phyloP scores from a whole-genome alignment of 2,888 invertebrate genomes.

The Tenthredo amoena region DNA sequence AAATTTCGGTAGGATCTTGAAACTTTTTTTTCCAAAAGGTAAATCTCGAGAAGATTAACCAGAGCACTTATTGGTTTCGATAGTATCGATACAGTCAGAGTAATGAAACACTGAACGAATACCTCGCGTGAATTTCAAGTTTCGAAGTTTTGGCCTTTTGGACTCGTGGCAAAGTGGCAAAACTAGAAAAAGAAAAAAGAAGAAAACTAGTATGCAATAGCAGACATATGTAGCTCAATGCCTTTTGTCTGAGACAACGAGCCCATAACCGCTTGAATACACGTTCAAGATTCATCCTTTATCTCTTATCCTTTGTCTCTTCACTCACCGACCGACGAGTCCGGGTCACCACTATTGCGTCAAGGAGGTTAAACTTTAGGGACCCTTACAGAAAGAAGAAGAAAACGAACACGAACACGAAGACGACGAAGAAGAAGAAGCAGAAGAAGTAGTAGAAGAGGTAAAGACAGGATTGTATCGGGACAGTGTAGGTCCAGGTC shows the following conservation, averaged over 20 bases:
- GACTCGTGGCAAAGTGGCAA: background rate
- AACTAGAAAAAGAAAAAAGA: background rate
- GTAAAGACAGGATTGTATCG: constrained; percentile 2
- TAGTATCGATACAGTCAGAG: no score
- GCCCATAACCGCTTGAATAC: background rate
- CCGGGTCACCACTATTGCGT: background rate
- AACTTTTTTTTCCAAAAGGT: no score
- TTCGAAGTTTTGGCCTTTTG: no score
- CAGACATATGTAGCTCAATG: background rate
- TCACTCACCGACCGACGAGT: constrained; percentile 4
- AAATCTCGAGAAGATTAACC: no score
- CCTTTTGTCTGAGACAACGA: background rate
- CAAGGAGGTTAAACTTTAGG: constrained; percentile 21
- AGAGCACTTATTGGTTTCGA: no score
- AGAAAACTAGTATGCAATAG: background rate
- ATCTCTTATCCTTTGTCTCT: constrained; percentile 19
- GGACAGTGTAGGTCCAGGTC: background rate
- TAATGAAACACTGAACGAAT: no score
- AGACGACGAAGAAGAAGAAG: background rate
- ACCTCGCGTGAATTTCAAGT: no score
- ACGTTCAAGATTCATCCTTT: constrained; percentile 16
- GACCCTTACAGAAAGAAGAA: background rate
- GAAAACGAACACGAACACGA: background rate
- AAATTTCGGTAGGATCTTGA: no score
- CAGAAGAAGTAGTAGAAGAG: constrained; percentile 2